Base-by-base conservation (phyloP, 2,888 invertebrate species). In the Hololepta plana region DNA sequence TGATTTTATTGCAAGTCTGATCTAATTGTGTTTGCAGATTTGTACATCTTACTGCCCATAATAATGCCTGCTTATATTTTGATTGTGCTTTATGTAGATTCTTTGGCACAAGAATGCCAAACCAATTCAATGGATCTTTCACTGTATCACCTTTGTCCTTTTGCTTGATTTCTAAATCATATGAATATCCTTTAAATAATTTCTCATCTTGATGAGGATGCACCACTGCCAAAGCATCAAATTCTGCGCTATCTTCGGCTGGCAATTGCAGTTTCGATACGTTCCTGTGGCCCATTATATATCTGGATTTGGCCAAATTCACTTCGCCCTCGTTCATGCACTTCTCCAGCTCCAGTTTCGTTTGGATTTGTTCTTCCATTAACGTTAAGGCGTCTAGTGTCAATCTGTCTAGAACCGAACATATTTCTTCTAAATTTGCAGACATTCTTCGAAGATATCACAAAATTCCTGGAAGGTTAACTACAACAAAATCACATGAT, bases 31-130 rank as follows among this genome's bases (percentile, higher is more conserved):
- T 49, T 43, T 79, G 76, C 25, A 77, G 52, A 54, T 79, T 80
- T 1, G 67, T 69, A 45, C 71, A 64, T 45, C 77, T 69, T 7
- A 72, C 62, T 16, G 67, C 57, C 46, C 68, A 61, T 31, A 72
- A 67, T 4, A 82, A 42, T 2, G 74, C 63, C 38, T 69, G 70
- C 40, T 71, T 67, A 45, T 82, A 90, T 40, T 69, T 64, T 27
- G 60, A 62, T 44, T 80, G 80, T 1, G 85, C 81, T 36, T 60
- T 64, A 40, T 73, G 68, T 42, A 90, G 55, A 45, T 73, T 72
- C 42, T 74, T 72, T 0, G 88, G 85, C 0, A 85, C 80, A 16
- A 90, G 53, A 19, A 84, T 67, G 7, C 87, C 87, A 57, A 88
- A 90, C 85, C 85, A 87, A 35, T 68, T 71, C 15, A 87, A 47